A percentile compares a stretch with the other conserved stretches of the same genome.
Evolutionary conservation across 1,140 invertebrate genomes (phyloP).

Genomic region (Ditylenchus dipsaci): DNA sequence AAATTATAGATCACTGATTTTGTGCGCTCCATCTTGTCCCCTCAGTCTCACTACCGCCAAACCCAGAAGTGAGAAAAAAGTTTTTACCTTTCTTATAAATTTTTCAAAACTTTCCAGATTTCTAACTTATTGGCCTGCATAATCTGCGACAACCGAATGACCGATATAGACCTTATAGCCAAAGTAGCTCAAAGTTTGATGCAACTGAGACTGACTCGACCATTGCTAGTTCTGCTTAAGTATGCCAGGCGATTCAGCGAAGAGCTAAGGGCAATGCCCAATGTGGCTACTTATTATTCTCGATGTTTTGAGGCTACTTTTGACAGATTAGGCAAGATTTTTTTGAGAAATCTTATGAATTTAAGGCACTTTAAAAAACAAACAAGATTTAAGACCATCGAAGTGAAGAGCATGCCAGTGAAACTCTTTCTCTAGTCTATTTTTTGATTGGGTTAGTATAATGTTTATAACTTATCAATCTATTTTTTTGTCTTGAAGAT

Average conservation of each 20-base stretch:
- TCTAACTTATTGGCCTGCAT: conserved; percentile 16
- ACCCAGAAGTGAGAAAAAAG: conserved; percentile 19
- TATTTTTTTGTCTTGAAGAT: conserved; percentile 13
- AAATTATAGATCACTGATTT: conserved; percentile 2
- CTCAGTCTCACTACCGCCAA: conserved; percentile 20
- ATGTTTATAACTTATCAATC: not conserved
- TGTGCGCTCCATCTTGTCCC: conserved; percentile 21
- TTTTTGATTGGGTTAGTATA: conserved; percentile 11
- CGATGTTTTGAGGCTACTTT: conserved; percentile 16
- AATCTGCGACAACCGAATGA: conserved; percentile 16
- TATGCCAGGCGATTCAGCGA: conserved; percentile 11
- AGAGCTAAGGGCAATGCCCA: conserved; percentile 13
- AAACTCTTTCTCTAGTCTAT: conserved; percentile 10
- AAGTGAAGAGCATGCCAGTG: not conserved
- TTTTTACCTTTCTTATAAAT: not conserved
- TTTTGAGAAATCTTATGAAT: conserved; percentile 3
- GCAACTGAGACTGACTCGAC: conserved; percentile 10
- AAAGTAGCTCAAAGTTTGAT: conserved; percentile 15
- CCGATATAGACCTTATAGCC: conserved; percentile 3
- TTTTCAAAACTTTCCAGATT: conserved; percentile 2
- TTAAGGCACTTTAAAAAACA: not conserved
- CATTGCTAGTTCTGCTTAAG: conserved; percentile 12
- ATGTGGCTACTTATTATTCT: conserved; percentile 16
- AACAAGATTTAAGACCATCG: not conserved
- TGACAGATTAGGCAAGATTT: conserved; percentile 13